Evolutionary conservation across 2,113 vertebrate genomes (phyloP).

Genomic region (Vulpes ferrilata): DNA sequence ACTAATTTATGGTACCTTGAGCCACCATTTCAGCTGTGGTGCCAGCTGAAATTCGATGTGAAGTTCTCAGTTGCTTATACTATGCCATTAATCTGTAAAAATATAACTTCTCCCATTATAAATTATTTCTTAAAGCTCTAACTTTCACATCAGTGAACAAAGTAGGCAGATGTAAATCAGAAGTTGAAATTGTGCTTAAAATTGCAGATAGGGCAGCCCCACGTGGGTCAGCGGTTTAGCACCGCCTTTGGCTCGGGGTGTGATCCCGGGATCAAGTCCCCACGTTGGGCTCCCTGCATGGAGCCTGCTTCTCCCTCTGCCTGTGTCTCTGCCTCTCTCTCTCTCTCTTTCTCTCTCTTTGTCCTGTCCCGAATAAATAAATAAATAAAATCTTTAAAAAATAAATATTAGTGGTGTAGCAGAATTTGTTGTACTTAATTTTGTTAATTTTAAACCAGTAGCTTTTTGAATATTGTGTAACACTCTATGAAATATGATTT

Average conservation of each 20-base stretch:
- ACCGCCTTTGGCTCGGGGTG: too few relatives aligned
- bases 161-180: neutral
- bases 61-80: neutral
- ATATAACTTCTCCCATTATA: neutral
- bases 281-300: too few relatives aligned
- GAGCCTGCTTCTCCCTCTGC: too few relatives aligned
- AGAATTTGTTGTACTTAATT: neutral
- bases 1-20: neutral
- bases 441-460: neutral
- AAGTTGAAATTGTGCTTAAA: neutral
- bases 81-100: neutral
- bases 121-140: neutral
- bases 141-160: neutral
- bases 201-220: too few relatives aligned
- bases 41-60: neutral
- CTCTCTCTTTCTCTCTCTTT: too few relatives aligned
- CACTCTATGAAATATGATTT: neutral
- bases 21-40: too few relatives aligned
- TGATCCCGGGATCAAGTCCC: too few relatives aligned
- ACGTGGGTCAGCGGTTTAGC: too few relatives aligned
- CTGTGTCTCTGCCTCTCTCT: too few relatives aligned
- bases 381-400: too few relatives aligned
- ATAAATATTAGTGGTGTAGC: neutral
- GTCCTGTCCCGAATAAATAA: too few relatives aligned
- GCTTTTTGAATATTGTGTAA: slow-evolving; percentile 52